These are phyloP conservation scores for Laticauda colubrina DNA, from an alignment of 2,113 vertebrate species.

Conservation along the genomic window DNA sequence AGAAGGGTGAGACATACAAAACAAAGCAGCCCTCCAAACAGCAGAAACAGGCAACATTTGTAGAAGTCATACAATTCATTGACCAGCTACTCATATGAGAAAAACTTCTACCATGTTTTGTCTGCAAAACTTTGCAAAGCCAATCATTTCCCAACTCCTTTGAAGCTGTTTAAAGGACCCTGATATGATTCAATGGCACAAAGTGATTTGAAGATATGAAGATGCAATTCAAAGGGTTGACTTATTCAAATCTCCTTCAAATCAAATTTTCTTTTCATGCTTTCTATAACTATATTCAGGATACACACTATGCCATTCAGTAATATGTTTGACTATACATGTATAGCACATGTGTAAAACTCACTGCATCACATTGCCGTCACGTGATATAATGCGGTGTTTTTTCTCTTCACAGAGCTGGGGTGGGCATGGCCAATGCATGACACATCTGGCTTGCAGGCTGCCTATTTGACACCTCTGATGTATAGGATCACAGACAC, in stretches of 20 bases:
- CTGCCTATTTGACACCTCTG: too few relatives aligned
- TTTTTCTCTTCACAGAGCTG: too few relatives aligned
- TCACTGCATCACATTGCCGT: too few relatives aligned
- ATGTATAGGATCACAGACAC: too few relatives aligned
- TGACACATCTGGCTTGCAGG: too few relatives aligned
- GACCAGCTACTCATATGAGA: neutral
- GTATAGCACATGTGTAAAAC: neutral
- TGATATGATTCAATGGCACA: neutral
- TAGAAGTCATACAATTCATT: neutral
- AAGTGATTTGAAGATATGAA: neutral
- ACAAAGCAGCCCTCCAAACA: neutral
- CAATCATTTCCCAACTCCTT: neutral
- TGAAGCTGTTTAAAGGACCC: neutral
- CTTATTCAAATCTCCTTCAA: neutral
- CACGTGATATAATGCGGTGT: too few relatives aligned
- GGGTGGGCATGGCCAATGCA: too few relatives aligned
- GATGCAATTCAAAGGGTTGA: neutral
- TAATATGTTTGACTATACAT: neutral
- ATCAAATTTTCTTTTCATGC: neutral
- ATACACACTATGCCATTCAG: neutral
- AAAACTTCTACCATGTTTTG: neutral
- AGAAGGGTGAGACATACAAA: neutral
- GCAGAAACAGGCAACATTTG: neutral
- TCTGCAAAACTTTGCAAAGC: neutral
- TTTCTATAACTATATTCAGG: neutral